Conservation (phyloP, 2,797 vertebrate species). For the Ptychobarbus kaznakovi region DNA sequence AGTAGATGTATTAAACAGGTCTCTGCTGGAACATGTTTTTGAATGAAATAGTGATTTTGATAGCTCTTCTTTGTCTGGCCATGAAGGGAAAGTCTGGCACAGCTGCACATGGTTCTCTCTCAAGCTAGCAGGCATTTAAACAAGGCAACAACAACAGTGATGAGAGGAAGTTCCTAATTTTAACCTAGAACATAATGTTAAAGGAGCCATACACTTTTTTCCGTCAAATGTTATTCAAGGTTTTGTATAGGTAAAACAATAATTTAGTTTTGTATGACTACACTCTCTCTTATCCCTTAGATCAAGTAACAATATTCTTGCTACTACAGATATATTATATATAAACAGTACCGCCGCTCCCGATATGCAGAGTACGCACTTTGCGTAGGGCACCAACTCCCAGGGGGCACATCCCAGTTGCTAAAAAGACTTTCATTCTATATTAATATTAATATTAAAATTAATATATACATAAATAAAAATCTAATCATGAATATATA, state of each 20-base stretch:
- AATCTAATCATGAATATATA: no score
- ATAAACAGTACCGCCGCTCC: background rate
- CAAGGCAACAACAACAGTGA: conserved; percentile 1
- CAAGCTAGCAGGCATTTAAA: background rate
- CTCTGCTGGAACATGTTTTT: background rate
- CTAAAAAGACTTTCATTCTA: no score
- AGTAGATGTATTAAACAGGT: background rate
- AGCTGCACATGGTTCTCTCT: background rate
- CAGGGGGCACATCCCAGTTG: no score
- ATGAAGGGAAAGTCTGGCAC: background rate
- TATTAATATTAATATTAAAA: no score
- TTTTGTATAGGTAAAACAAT: background rate
- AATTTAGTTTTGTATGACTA: background rate
- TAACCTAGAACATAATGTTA: background rate
- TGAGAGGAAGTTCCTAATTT: conserved; percentile 1
- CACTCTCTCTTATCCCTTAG: background rate
- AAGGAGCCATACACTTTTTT: background rate
- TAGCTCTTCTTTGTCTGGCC: background rate
- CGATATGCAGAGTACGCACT: no score
- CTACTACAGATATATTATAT: background rate
- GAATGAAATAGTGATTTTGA: background rate
- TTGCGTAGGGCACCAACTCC: no score
- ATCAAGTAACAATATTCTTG: background rate
- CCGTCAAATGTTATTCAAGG: background rate
- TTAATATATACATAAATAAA: no score